These are phyloP conservation scores for Heliconius sara DNA, from an alignment of 2,888 invertebrate genomes.

Conservation along the genomic window DNA sequence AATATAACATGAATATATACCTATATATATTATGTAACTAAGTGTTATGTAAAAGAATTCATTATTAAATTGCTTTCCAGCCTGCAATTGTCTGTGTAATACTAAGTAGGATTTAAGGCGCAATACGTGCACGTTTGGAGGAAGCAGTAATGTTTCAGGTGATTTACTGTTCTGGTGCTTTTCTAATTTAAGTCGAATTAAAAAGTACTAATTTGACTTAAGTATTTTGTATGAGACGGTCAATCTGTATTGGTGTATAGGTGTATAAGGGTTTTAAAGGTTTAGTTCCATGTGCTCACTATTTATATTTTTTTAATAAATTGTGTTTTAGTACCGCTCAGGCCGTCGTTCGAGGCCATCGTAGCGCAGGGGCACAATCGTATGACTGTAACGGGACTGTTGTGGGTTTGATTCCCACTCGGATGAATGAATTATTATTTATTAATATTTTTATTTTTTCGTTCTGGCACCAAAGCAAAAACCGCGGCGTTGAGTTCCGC, in stretches of 20 bases:
- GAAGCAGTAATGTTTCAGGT: slow-evolving; percentile 49
- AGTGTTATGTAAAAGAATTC: slow-evolving; percentile 76
- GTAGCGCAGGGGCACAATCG: no score
- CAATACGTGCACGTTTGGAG: slow-evolving; percentile 71
- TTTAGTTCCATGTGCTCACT: no score
- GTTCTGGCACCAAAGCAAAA: not conserved
- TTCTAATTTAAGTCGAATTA: slow-evolving; percentile 28
- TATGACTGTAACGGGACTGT: not conserved
- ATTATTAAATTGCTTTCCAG: slow-evolving; percentile 75
- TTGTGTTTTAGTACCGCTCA: no score
- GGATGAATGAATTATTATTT: not conserved
- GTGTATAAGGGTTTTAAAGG: no score
- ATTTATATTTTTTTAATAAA: no score
- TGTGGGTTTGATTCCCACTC: not conserved
- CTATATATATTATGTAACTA: slow-evolving; percentile 59
- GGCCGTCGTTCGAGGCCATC: no score
- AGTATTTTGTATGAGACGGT: not conserved
- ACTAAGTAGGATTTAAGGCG: slow-evolving; percentile 75
- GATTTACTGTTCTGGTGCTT: slow-evolving; percentile 44
- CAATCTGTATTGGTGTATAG: not conserved
- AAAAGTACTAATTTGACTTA: slow-evolving; percentile 25
- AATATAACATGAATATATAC: slow-evolving; percentile 48
- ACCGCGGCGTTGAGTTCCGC: not conserved
- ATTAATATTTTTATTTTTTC: not conserved
- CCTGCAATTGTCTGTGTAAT: slow-evolving; percentile 64